Percentiles rank a stretch among this genome's conserved stretches.
Evolutionary conservation across 1,140 invertebrate genomes (phyloP).

Genomic region (Diabrotica virgifera): DNA sequence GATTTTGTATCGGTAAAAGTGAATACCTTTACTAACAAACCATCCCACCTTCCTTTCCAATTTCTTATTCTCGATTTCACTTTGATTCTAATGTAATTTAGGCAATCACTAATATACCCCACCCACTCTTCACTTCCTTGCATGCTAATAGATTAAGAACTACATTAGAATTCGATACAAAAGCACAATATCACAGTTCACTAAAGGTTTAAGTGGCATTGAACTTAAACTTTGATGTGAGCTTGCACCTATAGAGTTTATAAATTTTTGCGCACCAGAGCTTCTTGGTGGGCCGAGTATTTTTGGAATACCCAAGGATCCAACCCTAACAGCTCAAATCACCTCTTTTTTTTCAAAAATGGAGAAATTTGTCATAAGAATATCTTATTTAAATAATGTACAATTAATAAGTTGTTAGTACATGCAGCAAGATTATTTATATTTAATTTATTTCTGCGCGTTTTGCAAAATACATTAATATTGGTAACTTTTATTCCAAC

Average conservation of each 20-base stretch:
- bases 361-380: too few relatives aligned
- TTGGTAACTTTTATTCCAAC: too few relatives aligned
- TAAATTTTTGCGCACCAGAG: conserved; percentile 24
- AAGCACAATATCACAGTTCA: not conserved
- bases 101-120: conserved; percentile 16
- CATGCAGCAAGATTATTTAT: too few relatives aligned
- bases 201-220: not conserved
- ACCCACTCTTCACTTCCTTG: conserved; percentile 21
- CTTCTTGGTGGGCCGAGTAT: conserved; percentile 34
- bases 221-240: not conserved
- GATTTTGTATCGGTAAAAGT: conserved; percentile 6
- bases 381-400: too few relatives aligned
- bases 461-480: too few relatives aligned
- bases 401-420: too few relatives aligned
- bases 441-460: too few relatives aligned
- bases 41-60: not conserved
- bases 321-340: conserved; percentile 25
- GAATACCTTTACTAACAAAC: conserved; percentile 15
- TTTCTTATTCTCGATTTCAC: conserved; percentile 6
- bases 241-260: conserved; percentile 8
- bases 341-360: not conserved
- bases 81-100: not conserved
- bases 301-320: conserved; percentile 31
- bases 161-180: conserved; percentile 16
- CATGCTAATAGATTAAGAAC: conserved; percentile 22